Evolutionary conservation across 2,888 invertebrate genomes (phyloP), one percentile per base, ranked within the genome.

Genomic region (Parelbella ahira): DNA sequence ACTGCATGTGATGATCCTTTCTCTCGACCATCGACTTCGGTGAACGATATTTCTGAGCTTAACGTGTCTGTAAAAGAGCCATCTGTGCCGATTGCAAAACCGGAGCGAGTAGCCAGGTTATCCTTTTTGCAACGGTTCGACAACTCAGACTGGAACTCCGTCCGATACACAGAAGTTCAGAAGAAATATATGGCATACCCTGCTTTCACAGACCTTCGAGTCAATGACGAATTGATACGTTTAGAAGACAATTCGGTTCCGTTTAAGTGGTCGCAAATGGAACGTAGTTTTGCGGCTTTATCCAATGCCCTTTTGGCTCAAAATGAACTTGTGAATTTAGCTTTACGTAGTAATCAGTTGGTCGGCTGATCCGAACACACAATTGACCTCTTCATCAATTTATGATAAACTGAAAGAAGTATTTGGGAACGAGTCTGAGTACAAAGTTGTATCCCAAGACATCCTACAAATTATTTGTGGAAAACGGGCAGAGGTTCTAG

Each of bases 191-290:
- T 27, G 0, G 48, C 49, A 0, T 49, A 28, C n/a, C 48, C 48
- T 0, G 50, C 33, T 5, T 53, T 53, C 20, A 34, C 42, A 0
- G 46, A 51, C 7, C 12, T 49, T 18, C 50, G 32, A 37, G 34
- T 48, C 2, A 52, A 52, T 38, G 47, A 52, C 10, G 47, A 37
- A n/a, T n/a, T n/a, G n/a, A n/a, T n/a, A n/a, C n/a, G n/a, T n/a
- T n/a, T n/a, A n/a, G n/a, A n/a, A n/a, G n/a, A n/a, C n/a, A n/a
- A n/a, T 6, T 13, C 6, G 7, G 12, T 32, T 6, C 43, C 36
- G 0, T 2, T 43, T 1, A 24, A 18, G 9, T 47, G 44, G 42
- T 30, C 36, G 21, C 41, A 44, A 34, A 45, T 46, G 30, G 49
- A 49, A 38, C 47, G 47, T 28, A 50, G 45, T 20, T 48, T 47